Base-by-base conservation (phyloP, 2,113 vertebrate species). In the Dasyornis broadbenti region DNA sequence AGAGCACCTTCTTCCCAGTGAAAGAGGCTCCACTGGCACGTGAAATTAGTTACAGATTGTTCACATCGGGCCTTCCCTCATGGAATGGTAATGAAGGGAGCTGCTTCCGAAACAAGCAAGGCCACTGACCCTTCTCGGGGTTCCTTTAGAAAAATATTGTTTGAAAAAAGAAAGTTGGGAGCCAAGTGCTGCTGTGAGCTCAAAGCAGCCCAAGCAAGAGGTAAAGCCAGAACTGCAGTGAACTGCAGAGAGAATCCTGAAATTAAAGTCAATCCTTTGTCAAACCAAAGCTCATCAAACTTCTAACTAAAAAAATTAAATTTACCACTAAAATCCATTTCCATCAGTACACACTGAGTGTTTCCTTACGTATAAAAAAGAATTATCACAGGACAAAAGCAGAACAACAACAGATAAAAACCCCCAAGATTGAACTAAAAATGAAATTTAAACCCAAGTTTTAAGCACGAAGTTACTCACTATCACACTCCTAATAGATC, bases 21-120 rank as follows among this genome's bases (percentile, higher is more conserved):
- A 54, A 53, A 30, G 40, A 37, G 2, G 81, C 73, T 87, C 45
- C 47, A n/a, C 2, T 53, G 86, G 89, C 75, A 79, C 84, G 33
- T 75, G 82, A 80, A 97, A 96, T 94, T 30, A 77, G 93, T 93
- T 96, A 57, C 97, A 96, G 92, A 91, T 65, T 92, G 92, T 2
- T 56, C 35, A 0, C 2, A 2, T 69, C 1, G 3, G 40, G 22
- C 72, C 84, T 56, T 22, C 72, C 92, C 54, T 69, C 80, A 13
- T 28, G 6, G 70, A 80, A 89, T n/a, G 73, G 93, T 18, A 92
- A 92, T 49, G 84, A 66, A 56, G 90, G 88, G 94, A 89, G 77
- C 75, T 80, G 93, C 86, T 95, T 91, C 96, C 54, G 22, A 90
- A 56, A 92, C 89, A 90, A 82, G 94, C 4, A 9, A 61, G 82